Evolutionary conservation across 2,888 invertebrate genomes (phyloP).

Genomic region (Machimus atricapillus): DNA sequence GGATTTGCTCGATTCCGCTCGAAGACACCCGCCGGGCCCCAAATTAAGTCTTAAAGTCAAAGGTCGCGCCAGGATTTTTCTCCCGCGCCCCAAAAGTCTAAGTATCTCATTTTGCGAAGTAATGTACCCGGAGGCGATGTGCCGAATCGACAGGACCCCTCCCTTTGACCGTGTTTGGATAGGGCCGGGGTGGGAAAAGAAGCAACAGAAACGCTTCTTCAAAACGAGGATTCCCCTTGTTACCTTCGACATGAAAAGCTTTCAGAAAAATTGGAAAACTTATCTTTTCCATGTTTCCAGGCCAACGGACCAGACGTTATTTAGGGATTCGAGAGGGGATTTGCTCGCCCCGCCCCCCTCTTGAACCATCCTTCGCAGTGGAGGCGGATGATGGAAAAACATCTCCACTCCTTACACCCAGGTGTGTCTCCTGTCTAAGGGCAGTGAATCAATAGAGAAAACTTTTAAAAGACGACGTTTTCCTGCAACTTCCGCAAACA

Average conservation of each 20-base stretch:
- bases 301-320: neutral
- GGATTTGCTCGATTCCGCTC: neutral
- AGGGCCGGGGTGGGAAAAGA: neutral
- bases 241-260: constrained; percentile 31
- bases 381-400: neutral
- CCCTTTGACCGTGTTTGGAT: neutral
- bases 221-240: constrained; percentile 11
- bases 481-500: neutral
- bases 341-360: neutral
- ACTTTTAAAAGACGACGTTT: neutral
- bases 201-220: neutral
- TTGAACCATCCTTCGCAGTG: neutral
- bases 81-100: neutral
- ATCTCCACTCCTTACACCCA: neutral
- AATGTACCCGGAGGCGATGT: neutral
- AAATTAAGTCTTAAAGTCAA: neutral
- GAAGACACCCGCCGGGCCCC: neutral
- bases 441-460: constrained; percentile 25
- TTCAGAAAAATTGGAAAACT: constrained; percentile 37
- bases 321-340: neutral
- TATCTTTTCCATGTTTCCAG: neutral
- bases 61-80: neutral
- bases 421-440: constrained; percentile 1
- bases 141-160: neutral
- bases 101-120: neutral